A percentile compares a stretch with the other conserved stretches of the same genome.
Evolutionary conservation across 2,797 vertebrate genomes (phyloP).

Genomic region (Semotilus atromaculatus): DNA sequence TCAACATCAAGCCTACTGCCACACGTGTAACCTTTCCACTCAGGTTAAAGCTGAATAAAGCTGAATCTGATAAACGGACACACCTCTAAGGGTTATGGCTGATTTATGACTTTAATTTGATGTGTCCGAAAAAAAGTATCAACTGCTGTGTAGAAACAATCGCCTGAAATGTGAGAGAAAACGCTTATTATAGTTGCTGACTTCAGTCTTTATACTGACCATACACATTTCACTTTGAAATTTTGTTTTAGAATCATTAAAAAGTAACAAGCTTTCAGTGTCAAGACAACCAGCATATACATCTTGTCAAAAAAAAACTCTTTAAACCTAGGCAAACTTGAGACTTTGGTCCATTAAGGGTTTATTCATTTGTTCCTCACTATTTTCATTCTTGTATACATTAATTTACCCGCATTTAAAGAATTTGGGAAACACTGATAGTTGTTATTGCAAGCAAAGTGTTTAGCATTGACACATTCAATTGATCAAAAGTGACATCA

Average conservation of each 20-base stretch:
- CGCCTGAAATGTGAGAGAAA: neutral
- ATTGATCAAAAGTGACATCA: neutral
- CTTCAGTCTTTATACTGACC: neutral
- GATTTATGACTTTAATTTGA: neutral
- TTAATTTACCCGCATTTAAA: neutral
- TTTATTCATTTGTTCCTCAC: neutral
- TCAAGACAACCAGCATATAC: neutral
- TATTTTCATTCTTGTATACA: neutral
- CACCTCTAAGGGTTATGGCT: neutral
- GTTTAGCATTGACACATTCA: neutral
- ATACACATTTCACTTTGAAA: neutral
- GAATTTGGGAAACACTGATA: neutral
- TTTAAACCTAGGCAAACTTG: neutral
- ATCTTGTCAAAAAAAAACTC: neutral
- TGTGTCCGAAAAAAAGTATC: neutral
- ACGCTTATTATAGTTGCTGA: neutral
- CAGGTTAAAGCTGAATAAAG: neutral
- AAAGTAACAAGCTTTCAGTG: neutral
- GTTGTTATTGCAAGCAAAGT: no score
- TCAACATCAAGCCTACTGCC: constrained; percentile 5
- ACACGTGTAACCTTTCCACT: neutral
- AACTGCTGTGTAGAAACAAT: neutral
- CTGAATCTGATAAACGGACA: neutral
- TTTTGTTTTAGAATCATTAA: neutral
- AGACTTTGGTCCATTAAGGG: neutral